These are phyloP conservation scores for Astreopora myriophthalma DNA, from an alignment of 64 coral and sea anemone species.

Conservation along the genomic window DNA sequence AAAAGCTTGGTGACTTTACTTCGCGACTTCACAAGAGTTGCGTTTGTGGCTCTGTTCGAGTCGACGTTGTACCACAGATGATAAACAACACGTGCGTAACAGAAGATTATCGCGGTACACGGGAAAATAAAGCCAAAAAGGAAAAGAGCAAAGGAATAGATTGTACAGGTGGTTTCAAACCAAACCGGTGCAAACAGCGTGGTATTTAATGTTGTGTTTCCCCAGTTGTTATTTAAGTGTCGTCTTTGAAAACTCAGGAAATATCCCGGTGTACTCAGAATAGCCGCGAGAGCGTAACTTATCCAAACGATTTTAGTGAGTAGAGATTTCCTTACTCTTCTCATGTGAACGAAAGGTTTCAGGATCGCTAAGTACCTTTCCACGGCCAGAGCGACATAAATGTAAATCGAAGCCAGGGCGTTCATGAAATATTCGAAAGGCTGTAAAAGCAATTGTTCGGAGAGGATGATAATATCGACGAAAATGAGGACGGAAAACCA, in stretches of 20 bases:
- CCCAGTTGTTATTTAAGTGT: neutral
- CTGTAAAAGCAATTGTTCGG: neutral
- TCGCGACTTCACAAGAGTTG: conserved; percentile 1
- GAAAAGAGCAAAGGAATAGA: neutral
- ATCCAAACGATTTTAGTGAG: neutral
- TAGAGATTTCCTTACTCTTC: neutral
- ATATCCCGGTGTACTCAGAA: neutral
- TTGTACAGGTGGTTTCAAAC: neutral
- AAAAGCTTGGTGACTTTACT: conserved; percentile 64
- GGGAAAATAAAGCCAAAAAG: conserved; percentile 2
- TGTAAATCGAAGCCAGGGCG: conserved; percentile 11
- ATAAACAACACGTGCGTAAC: conserved; percentile 34
- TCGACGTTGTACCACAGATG: conserved; percentile 21
- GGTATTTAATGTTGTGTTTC: neutral
- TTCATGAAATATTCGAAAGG: neutral
- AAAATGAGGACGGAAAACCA: neutral
- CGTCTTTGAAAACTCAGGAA: neutral
- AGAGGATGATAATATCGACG: neutral
- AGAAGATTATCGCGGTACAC: neutral
- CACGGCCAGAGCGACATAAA: conserved; percentile 16
- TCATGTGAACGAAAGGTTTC: conserved; percentile 54
- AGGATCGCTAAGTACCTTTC: conserved; percentile 64
- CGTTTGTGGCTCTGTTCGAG: conserved; percentile 1
- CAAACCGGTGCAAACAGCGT: neutral
- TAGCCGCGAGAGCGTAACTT: neutral